Conservation (phyloP, 2,113 vertebrate species). For the Tonatia bakeri region DNA sequence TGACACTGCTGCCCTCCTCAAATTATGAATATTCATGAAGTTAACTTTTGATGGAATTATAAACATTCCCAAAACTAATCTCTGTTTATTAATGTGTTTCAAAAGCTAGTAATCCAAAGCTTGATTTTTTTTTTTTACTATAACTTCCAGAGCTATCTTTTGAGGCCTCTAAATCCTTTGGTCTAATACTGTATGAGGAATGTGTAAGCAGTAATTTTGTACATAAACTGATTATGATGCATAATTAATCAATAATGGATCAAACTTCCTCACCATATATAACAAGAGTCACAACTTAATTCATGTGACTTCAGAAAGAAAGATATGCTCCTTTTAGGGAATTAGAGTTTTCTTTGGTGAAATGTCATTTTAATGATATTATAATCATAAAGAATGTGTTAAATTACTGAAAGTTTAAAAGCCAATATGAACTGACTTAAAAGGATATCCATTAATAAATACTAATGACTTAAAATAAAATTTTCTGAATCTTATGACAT, state of each 20-base stretch:
- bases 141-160: background rate
- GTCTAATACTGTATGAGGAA: background rate
- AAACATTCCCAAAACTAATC: background rate
- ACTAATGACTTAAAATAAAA: background rate
- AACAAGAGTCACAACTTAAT: background rate
- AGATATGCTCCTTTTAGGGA: background rate
- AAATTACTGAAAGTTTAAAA: background rate
- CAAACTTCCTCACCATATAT: background rate
- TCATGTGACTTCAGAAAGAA: background rate
- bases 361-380: background rate
- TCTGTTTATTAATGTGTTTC: background rate
- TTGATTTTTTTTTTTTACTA: background rate
- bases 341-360: background rate
- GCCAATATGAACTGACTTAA: background rate
- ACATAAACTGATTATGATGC: background rate
- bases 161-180: background rate
- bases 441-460: background rate
- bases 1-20: fast-evolving
- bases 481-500: background rate
- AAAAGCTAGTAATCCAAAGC: background rate
- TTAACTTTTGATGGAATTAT: background rate
- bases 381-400: background rate
- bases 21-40: background rate
- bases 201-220: background rate
- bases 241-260: background rate